Conservation (phyloP, 2,113 vertebrate genomes). For the Deroptyus accipitrinus region DNA sequence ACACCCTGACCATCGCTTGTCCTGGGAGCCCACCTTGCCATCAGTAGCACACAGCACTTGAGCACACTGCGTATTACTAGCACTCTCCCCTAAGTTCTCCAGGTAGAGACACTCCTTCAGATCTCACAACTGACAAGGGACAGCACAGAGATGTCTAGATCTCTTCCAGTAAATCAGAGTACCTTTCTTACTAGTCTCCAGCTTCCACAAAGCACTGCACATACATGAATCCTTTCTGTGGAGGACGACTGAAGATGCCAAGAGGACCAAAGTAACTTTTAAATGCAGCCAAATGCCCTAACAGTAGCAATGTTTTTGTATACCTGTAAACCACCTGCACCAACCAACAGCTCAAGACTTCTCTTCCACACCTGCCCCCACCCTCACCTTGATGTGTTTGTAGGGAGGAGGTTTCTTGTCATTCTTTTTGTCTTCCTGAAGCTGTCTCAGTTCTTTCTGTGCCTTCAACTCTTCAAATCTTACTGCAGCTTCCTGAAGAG, state of each 20-base stretch:
- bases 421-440: constrained; percentile 94
- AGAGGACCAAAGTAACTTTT: neutral
- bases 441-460: constrained; percentile 92
- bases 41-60: neutral
- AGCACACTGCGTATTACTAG: neutral
- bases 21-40: neutral
- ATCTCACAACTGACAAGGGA: neutral
- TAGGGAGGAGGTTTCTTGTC: constrained; percentile 97
- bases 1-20: neutral
- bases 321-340: neutral
- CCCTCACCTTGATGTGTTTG: constrained; percentile 92
- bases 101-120: neutral
- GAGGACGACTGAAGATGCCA: neutral
- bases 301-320: neutral
- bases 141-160: neutral
- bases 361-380: neutral
- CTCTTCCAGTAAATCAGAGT: neutral
- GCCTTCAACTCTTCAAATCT: constrained; percentile 94
- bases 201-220: neutral
- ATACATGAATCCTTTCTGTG: neutral
- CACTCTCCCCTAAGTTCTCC: neutral
- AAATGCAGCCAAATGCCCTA: neutral
- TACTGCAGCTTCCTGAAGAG: constrained; percentile 92
- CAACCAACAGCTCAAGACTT: neutral
- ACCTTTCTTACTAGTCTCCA: neutral